Evolutionary conservation across 1,140 invertebrate species (phyloP).

Genomic region (Macrobrachium rosenbergii): DNA sequence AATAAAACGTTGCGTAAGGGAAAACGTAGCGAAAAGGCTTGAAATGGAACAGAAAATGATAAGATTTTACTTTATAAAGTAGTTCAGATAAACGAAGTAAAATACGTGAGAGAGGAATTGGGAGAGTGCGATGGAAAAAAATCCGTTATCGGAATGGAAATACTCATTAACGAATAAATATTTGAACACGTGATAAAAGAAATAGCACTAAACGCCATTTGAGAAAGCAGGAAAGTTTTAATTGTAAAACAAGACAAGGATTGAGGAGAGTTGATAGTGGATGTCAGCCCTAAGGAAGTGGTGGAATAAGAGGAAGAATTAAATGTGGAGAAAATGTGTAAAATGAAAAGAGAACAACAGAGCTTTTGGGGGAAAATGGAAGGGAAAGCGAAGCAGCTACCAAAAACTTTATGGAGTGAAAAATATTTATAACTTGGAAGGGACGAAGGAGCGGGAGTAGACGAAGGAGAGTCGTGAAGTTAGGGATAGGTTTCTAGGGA

Average conservation of each 20-base stretch:
- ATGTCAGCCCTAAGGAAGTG: neutral
- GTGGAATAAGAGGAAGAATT: neutral
- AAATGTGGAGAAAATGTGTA: neutral
- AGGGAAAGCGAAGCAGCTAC: conserved; percentile 13
- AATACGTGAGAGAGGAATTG: neutral
- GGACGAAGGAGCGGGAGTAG: neutral
- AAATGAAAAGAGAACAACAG: neutral
- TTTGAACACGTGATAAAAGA: too few species aligned
- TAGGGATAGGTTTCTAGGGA: too few species aligned
- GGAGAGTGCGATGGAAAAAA: neutral
- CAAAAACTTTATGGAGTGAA: conserved; percentile 39
- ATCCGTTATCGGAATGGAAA: too few species aligned
- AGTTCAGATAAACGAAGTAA: neutral
- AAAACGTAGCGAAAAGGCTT: neutral
- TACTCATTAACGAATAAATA: too few species aligned
- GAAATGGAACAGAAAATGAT: neutral
- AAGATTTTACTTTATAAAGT: neutral
- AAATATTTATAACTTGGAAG: conserved; percentile 43
- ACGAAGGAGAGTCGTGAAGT: too few species aligned
- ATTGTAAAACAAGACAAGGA: neutral
- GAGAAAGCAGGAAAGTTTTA: neutral
- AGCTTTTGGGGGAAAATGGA: neutral
- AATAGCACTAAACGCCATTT: too few species aligned
- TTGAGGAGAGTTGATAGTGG: neutral
- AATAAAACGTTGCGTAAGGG: neutral